A percentile compares a stretch with the other conserved stretches of the same genome.
phyloP scores from a whole-genome alignment of 2,888 invertebrate genomes.

The Syrphus vitripennis region DNA sequence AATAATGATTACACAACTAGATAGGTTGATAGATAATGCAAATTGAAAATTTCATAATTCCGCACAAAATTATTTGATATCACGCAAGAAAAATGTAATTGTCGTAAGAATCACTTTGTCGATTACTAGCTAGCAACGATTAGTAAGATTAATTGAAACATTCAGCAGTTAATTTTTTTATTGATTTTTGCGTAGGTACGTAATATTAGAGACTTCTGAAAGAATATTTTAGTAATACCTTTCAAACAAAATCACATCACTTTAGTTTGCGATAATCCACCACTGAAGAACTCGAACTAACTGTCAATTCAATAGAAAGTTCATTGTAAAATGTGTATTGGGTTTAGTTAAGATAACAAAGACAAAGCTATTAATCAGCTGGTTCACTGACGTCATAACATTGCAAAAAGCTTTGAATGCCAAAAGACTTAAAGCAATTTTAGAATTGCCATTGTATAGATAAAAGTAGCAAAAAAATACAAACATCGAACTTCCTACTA shows the following conservation, averaged over 20 bases:
- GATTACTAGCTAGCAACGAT: too few species aligned
- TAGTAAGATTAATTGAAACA: too few species aligned
- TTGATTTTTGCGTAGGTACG: not conserved
- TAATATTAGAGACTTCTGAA: not conserved
- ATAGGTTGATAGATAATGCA: not conserved
- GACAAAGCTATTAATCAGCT: constrained; percentile 35
- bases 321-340: not conserved
- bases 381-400: constrained; percentile 34
- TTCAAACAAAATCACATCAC: constrained; percentile 36
- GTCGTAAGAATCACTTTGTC: too few species aligned
- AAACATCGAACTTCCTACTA: too few species aligned
- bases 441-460: not conserved
- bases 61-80: not conserved
- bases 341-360: constrained; percentile 39
- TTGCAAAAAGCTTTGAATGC: constrained; percentile 20
- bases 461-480: too few species aligned
- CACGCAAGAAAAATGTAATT: not conserved
- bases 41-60: not conserved
- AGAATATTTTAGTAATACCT: not conserved
- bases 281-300: constrained; percentile 5
- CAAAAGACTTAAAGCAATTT: not conserved
- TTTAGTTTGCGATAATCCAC: not conserved
- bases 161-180: not conserved
- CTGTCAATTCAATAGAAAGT: constrained; percentile 11
- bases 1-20: not conserved